Base-by-base conservation (phyloP, 2,888 invertebrate genomes). In the Augiades crinisus region DNA sequence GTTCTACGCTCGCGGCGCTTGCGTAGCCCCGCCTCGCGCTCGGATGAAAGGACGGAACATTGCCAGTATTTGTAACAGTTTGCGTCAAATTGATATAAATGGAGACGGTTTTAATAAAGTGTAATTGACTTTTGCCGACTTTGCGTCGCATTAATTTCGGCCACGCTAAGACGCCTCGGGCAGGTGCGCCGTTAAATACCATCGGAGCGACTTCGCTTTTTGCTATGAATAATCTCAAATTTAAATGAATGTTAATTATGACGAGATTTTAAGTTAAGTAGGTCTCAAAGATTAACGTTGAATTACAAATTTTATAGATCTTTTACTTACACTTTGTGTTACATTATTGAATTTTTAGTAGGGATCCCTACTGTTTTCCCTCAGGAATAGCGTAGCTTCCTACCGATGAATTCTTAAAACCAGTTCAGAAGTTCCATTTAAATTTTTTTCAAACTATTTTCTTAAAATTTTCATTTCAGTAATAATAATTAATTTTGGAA, bases 11-110 rank as follows among this genome's bases (percentile, higher is more conserved):
- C 73, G 71, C 65, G 68, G 88, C 88, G 88, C 88, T 81, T 81
- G 89, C 89, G 88, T 89, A 81, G 83, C 85, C 74, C 86, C 85
- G 82, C 86, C 85, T 85, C 80, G 78, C 76, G 70, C 72, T 80
- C 79, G 71, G 78, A 82, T 81, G 79, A 86, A 86, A 87, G 81
- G 84, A 85, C 83, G 78, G 83, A 83, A 87, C 87, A 87, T 88
- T 86, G 81, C 86, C 86, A 88, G 88, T 89, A 88, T 89, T 89
- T 88, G 88, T 88, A 88, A 87, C 88, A 87, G 87, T 88, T 89
- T 88, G 87, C 86, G 84, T 88, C 88, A 89, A 89, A 89, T 89
- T 89, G 88, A 89, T 88, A 89, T 89, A 88, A 89, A 88, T 89
- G 87, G 86, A 87, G 88, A 87, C 81, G 87, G 86, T 87, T 89